These are phyloP conservation scores for Lytechinus pictus DNA, from an alignment of 35 echinoderm and acorn worm genomes.

Conservation along the genomic window DNA sequence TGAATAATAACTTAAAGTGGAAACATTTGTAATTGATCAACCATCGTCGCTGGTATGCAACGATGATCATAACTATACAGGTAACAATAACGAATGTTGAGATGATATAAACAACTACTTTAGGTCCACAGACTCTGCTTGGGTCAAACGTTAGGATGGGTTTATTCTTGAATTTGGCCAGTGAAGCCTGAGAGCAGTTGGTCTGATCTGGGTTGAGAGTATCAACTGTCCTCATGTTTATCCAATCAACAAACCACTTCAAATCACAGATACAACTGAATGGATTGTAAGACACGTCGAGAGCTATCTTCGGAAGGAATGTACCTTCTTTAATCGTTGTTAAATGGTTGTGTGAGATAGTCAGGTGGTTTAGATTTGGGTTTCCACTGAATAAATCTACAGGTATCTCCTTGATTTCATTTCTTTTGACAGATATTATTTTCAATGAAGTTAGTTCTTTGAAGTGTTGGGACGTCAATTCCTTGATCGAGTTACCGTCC, in stretches of 20 bases:
- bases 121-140: constrained; percentile 9
- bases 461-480: not conserved
- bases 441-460: not conserved
- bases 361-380: not conserved
- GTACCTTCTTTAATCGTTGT: constrained; percentile 24
- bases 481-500: not conserved
- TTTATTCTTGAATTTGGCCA: not conserved
- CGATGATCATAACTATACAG: not conserved
- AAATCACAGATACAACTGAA: constrained; percentile 18
- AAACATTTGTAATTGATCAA: constrained; percentile 24
- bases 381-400: not conserved
- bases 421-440: not conserved
- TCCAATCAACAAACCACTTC: not conserved
- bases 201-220: not conserved
- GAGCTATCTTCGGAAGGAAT: not conserved
- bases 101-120: not conserved
- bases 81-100: not conserved
- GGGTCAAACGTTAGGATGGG: constrained; percentile 9
- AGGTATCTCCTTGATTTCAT: constrained; percentile 14
- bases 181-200: constrained; percentile 4
- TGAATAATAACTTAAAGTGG: constrained; percentile 3
- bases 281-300: constrained; percentile 35
- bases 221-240: not conserved
- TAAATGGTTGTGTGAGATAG: not conserved
- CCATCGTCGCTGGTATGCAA: constrained; percentile 4